Evolutionary conservation across 2,888 invertebrate genomes (phyloP).

Genomic region (Zonitis immaculata): DNA sequence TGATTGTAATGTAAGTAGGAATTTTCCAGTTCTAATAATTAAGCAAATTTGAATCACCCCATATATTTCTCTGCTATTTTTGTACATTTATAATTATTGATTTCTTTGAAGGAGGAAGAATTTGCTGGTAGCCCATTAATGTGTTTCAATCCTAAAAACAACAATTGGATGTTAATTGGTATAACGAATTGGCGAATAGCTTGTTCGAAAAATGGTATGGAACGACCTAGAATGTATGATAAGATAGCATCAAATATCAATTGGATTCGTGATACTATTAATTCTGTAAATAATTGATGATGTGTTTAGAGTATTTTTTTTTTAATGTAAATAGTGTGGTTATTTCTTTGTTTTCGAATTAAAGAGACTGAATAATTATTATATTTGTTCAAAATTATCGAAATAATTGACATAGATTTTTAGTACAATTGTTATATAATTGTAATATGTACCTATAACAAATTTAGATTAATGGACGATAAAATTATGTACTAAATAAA

Average conservation of each 20-base stretch:
- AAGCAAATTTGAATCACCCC: too few species aligned
- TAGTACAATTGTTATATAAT: neutral
- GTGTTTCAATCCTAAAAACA: constrained; percentile 66
- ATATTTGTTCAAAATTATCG: neutral
- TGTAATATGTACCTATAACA: neutral
- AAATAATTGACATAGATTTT: neutral
- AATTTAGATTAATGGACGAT: too few species aligned
- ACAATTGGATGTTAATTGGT: constrained; percentile 74
- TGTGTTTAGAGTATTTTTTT: neutral
- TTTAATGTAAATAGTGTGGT: neutral
- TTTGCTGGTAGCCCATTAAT: constrained; percentile 83
- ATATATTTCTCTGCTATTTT: neutral
- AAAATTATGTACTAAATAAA: too few species aligned
- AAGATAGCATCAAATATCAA: constrained; percentile 76
- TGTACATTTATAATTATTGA: neutral
- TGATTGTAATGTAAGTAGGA: constrained; percentile 79
- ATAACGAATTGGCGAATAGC: constrained; percentile 84
- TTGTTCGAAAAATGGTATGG: constrained; percentile 71
- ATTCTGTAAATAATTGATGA: constrained; percentile 36
- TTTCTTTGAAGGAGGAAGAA: constrained; percentile 70
- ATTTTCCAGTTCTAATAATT: too few species aligned
- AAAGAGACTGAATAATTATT: neutral
- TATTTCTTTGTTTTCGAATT: neutral
- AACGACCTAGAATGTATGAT: constrained; percentile 78
- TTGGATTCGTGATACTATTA: constrained; percentile 78